Percentiles rank a stretch among this genome's conserved stretches.
Evolutionary conservation across 2,888 invertebrate species (phyloP).

Genomic region (Eurois occulta): DNA sequence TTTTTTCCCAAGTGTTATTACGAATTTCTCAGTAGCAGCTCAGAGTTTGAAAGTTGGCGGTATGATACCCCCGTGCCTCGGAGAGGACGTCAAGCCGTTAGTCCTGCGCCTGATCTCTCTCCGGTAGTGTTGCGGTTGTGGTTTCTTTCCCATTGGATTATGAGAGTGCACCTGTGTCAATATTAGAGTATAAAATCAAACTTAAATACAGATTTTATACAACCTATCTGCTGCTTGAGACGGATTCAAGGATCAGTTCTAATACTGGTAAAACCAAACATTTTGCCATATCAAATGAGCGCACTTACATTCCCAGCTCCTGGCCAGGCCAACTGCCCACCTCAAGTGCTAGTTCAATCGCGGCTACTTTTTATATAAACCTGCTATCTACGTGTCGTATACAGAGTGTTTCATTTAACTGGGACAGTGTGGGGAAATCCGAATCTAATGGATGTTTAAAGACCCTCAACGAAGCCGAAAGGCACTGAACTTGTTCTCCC

Average conservation of each 20-base stretch:
- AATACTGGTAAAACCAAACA: neutral
- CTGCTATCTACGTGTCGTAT: conserved; percentile 5
- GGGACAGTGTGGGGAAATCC: neutral
- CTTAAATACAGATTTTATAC: neutral
- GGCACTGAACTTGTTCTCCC: too few relatives aligned
- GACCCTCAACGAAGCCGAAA: neutral
- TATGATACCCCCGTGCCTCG: neutral
- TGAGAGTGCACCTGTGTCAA: neutral
- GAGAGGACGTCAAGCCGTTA: neutral
- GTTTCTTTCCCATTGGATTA: neutral
- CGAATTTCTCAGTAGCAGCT: neutral
- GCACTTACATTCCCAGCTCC: conserved; percentile 13
- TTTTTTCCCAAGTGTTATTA: too few relatives aligned
- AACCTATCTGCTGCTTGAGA: neutral
- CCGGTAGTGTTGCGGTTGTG: neutral
- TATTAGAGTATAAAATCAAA: neutral
- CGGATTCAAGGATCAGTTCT: neutral
- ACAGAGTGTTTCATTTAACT: conserved; percentile 1
- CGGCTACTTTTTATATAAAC: conserved; percentile 46
- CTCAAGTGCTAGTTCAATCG: conserved; percentile 66
- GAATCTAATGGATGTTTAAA: neutral
- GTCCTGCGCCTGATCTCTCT: neutral
- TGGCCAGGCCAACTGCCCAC: conserved; percentile 44
- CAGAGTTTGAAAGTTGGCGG: neutral
- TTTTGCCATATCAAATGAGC: conserved; percentile 22